Base-by-base conservation (phyloP, 2,888 invertebrate genomes). In the Drosophila mayaguana region DNA sequence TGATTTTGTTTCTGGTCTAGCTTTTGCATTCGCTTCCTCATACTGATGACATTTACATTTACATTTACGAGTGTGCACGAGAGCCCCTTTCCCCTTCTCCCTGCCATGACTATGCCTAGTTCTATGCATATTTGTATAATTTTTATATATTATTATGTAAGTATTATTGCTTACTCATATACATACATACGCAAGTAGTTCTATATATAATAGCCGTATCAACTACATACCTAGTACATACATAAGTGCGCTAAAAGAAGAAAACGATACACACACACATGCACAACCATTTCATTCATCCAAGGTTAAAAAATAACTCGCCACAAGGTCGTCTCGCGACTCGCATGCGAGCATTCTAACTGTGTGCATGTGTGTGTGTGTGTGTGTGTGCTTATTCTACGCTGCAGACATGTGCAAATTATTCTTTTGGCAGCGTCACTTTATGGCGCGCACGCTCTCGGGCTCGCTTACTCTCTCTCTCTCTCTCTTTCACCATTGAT, bases 301-400 rank as follows among this genome's bases (percentile, higher is more conserved):
- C 93, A 93, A 93, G 93, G 93, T 92, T 92, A 90, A 92, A 92
- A 91, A 93, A 92, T 92, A 92, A 90, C 92, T 91, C 90, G 85
- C 88, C 76, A 80, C 93, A 93, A 93, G 93, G 93, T 92, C 92
- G 91, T 84, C 80, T 77, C 63, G 75, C 75, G 62, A 75, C 77
- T 81, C 81, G 71, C 81, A 68, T 78, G 65, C 68, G 75, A 77
- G 71, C 63, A 61, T 75, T 70, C 72, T 69, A 70, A 68, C 51
- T 40, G 45, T 62, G 50, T 55, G 59, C n/a, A 46, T 43, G 43
- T 59, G 16, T 36, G 16, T 38, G 12, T 50, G 46, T 66, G 42
- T 55, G 20, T 45, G 46, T 51, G 51, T 59, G 45, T 50, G 50
- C 74, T 59, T 64, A 71, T 80, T 72, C 66, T 73, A 75, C 80